Conservation (phyloP, 1,140 invertebrate species). For the Musca domestica region DNA sequence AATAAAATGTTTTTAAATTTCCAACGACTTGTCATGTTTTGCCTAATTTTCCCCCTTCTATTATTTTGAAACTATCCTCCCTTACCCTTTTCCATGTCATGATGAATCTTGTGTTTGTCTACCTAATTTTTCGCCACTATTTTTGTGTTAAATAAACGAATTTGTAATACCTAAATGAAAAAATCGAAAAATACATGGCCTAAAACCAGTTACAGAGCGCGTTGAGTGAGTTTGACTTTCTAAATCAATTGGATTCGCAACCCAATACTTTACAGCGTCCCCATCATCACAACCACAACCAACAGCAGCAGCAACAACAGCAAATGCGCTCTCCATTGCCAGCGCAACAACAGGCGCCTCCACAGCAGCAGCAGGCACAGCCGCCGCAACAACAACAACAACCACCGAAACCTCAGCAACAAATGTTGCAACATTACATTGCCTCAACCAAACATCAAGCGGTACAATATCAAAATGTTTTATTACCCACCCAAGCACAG, state of each 20-base stretch:
- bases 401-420: conserved; percentile 22
- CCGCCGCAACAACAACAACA: conserved; percentile 2
- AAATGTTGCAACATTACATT: conserved; percentile 24
- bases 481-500: conserved; percentile 23
- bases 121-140: conserved; percentile 21
- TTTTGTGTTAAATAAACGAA: conserved; percentile 27
- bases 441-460: conserved; percentile 23
- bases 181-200: conserved; percentile 39
- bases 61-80: too few relatives aligned
- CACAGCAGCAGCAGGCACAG: neutral
- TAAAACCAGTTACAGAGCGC: conserved; percentile 71
- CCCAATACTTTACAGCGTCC: conserved; percentile 44
- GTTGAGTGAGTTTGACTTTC: conserved; percentile 83
- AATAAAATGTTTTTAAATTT: too few relatives aligned
- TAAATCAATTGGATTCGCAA: conserved; percentile 59
- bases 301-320: conserved; percentile 21
- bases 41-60: neutral
- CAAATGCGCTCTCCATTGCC: neutral
- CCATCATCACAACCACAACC: conserved; percentile 25
- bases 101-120: conserved; percentile 2
- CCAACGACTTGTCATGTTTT: neutral
- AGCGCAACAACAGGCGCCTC: conserved; percentile 1
- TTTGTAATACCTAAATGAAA: neutral
- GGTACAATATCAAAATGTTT: conserved; percentile 19
- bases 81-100: conserved; percentile 24